Base-by-base conservation (phyloP, 2,113 vertebrate species). In the Myanophis thanlyinensis region DNA sequence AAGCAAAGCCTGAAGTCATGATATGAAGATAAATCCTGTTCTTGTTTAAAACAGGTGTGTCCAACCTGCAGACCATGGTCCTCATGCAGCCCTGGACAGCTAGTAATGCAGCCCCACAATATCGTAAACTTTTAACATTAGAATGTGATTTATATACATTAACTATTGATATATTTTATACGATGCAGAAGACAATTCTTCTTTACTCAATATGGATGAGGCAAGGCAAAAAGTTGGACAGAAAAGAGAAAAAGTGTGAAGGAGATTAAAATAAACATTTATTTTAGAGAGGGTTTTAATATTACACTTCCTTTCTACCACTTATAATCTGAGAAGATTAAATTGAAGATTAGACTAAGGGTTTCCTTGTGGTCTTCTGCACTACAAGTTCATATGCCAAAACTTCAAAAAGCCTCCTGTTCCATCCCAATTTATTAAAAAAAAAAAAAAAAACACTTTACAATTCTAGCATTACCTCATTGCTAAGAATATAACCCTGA, bases 321-420 rank as follows among this genome's bases (percentile, higher is more conserved):
- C 11, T 13, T 47, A 11, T 92, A 87, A 91, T 49, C 85, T 40
- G 35, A 89, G 4, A 40, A 40, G 35, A 40, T 2, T 40, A 80
- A 80, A 22, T 40, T 40, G 35, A 80, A 40, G 88, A 62, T 93
- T 93, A 85, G 92, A 52, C 89, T 27, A 47, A 89, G 3, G 6
- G 23, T 91, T 95, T 91, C 9, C 13, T 94, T 44, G 11, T 18
- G 93, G 92, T 94, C 90, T 15, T 1, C 30, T 49, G 4, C 90
- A 23, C 35, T 80, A 22, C n/a, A 62, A n/a, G 27, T 91, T 94
- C 2, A 0, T 62, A 23, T 52, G 40, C 51, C 44, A 35, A 89
- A 89, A 30, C 51, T 44, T 47, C 87, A 84, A 46, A 88, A 30
- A 73, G 48, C 67, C 30, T 40, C 40, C 62, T 44, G 40, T 89